Base-by-base conservation (phyloP, 2,113 vertebrate genomes). In the Callopanchax toddi region DNA sequence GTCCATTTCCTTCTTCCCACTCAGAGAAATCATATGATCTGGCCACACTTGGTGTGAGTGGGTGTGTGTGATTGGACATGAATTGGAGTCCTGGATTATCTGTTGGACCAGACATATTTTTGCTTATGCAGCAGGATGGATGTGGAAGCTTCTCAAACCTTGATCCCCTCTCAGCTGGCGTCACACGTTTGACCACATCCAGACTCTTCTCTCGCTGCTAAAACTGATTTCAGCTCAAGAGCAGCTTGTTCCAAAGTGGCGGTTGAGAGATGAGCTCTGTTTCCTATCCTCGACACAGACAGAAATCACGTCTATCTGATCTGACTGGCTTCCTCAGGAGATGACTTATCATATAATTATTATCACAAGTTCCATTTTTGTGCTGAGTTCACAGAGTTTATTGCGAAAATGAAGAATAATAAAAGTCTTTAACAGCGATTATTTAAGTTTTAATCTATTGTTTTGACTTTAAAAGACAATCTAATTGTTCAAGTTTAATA, bases 141-240 rank as follows among this genome's bases (percentile, higher is more conserved):
- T n/a, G 6, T 29, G 23, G 7, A 60, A 45, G 4, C 23, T 32
- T 48, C 20, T 72, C 10, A 46, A 45, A 68, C 51, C 39, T 60
- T 78, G 67, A 78, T 49, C 53, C 54, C 18, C 23, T 39, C 29
- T 79, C 40, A 43, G 52, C 26, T 67, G 67, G 48, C 25, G 1
- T 60, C 54, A 29, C 22, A n/a, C 2, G 23, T 49, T 17, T 4
- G 6, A 68, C 25, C 51, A 52, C 43, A 56, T 68, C 39, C 29
- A 69, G 59, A 64, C 57, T 56, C 21, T n/a, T 60, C 21, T 2
- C 11, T 18, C 22, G 26, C 11, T 25, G 23, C n/a, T 13, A 7
- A 3, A 49, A n/a, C 20, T 57, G 29, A 51, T 12, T 17, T 23
- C 26, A 6, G 18, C 15, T 56, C 48, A 39, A n/a, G 55, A 59